These are phyloP conservation scores for Edolisoma coerulescens DNA, from an alignment of 2,113 vertebrate species.

Conservation along the genomic window DNA sequence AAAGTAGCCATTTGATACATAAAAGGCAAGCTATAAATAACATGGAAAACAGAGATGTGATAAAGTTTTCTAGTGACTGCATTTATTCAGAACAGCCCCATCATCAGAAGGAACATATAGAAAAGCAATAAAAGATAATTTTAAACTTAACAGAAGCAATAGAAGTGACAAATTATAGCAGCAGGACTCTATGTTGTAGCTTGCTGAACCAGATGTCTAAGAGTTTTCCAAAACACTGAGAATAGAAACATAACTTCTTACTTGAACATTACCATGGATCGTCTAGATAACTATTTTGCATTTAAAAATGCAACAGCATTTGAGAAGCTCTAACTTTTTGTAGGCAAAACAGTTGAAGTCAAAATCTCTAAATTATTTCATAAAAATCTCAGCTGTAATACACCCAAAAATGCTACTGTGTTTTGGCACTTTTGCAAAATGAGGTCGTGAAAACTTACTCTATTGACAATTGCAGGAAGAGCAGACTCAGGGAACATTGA, in stretches of 20 bases:
- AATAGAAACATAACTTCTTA: not conserved
- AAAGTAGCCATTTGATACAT: not conserved
- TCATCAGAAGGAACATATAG: not conserved
- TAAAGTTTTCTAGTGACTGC: not conserved
- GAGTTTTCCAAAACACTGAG: not conserved
- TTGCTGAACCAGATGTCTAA: conserved; percentile 2
- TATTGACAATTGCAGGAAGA: not conserved
- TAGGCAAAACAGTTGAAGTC: not conserved
- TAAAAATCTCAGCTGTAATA: not conserved
- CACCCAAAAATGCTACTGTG: not conserved
- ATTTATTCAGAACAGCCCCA: not conserved
- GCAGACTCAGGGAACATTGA: not conserved
- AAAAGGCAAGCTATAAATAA: not conserved
- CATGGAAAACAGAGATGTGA: not conserved
- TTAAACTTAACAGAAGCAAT: not conserved
- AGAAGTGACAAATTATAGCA: not conserved
- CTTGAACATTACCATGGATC: not conserved
- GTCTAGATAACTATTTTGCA: not conserved
- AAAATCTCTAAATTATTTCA: not conserved
- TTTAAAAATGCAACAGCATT: not conserved
- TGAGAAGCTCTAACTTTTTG: not conserved
- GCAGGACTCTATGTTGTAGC: not conserved
- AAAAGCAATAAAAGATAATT: conserved; percentile 1
- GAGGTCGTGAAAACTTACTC: conserved; percentile 7
- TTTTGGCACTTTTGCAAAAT: not conserved